A percentile compares a stretch with the other conserved stretches of the same genome.
These are phyloP conservation scores for Pituophis catenifer DNA, from an alignment of 2,113 vertebrate genomes.

Conservation along the genomic window DNA sequence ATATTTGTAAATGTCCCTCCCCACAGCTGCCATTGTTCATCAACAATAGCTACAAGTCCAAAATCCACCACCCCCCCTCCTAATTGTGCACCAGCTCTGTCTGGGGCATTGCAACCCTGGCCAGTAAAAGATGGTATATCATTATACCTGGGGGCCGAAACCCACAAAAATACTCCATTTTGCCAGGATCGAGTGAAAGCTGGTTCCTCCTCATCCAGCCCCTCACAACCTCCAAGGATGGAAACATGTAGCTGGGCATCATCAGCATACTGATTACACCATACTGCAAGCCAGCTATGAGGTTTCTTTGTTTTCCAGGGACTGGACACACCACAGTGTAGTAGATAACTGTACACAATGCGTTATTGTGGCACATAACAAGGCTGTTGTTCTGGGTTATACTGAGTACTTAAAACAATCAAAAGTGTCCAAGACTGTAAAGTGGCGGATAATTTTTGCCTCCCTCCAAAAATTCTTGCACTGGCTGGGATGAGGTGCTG, in stretches of 20 bases:
- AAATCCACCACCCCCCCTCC: not conserved
- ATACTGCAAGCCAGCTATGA: not conserved
- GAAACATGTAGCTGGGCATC: not conserved
- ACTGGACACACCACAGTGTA: not conserved
- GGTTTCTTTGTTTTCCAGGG: not conserved
- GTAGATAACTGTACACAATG: not conserved
- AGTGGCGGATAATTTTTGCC: not conserved
- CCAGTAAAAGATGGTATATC: not conserved
- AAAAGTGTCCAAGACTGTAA: not conserved
- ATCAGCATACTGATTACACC: not conserved
- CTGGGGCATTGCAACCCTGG: not conserved
- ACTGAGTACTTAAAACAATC: not conserved
- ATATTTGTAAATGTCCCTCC: not conserved
- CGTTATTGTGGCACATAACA: not conserved
- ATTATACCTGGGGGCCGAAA: not conserved
- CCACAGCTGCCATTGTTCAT: not conserved
- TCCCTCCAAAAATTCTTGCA: not conserved
- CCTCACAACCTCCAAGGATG: not conserved
- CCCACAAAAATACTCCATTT: not conserved
- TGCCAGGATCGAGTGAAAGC: not conserved
- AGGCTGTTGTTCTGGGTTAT: not conserved
- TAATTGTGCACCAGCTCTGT: not conserved
- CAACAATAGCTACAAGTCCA: not conserved
- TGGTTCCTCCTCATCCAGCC: not conserved
- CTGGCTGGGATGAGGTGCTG: not conserved